Evolutionary conservation across 2,888 invertebrate species (phyloP), one percentile per base, ranked within the genome.

Genomic region (Acleris cristana): DNA sequence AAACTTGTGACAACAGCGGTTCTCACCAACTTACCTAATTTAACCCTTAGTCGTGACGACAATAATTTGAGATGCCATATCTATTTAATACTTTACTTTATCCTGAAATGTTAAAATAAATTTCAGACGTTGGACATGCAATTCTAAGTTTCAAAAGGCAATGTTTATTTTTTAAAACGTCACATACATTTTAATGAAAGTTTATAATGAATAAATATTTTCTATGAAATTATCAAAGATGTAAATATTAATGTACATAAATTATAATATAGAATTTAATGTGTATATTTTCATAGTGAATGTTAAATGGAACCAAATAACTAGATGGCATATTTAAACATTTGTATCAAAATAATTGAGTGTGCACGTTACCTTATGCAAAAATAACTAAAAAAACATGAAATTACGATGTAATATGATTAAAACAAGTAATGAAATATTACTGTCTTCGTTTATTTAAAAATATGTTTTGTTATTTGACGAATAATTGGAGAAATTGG

Each of bases 221-320:
- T 79, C 69, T 80, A 79, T 78, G 69, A 75, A 71, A 74, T 74
- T 81, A 79, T 80, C 74, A 78, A 73, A 75, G 71, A 76, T 89
- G 87, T 89, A 89, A 81, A 89, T 86, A 86, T 71, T 76, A 74
- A 68, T 87, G 86, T 88, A 85, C 68, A 87, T 86, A 86, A 84
- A 79, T 76, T 74, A 80, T 79, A 79, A 78, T 78, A 82, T 86
- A 86, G 80, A 84, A 79, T 83, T 40, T 85, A 84, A 87, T 81
- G 82, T 90, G 89, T 90, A 91, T 92, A 92, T 92, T 92, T 92
- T 92, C 89, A 88, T 92, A 92, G 89, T 88, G 76, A 85, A 86
- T 88, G 88, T 91, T 90, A 90, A 92, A 88, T 84, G 88, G 92
- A 92, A 91, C 91, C 91, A 92, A 90, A 86, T 88, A 89, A 89